These are phyloP conservation scores for Cotesia vestalis DNA, from an alignment of 1,140 invertebrate species.

Conservation along the genomic window DNA sequence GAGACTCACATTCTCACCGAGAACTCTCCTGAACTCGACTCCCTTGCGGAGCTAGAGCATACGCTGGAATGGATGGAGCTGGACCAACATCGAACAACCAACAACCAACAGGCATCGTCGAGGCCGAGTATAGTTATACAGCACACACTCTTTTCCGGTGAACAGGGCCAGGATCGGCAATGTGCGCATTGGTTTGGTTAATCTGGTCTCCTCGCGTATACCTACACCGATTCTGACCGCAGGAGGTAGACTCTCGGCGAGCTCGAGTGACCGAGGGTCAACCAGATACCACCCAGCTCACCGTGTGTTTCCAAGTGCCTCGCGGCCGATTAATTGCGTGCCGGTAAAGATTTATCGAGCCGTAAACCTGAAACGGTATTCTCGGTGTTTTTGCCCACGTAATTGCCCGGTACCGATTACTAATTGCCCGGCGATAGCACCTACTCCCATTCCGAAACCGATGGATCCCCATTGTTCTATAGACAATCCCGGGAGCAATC, in stretches of 20 bases:
- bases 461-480: not conserved
- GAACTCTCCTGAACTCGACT: not conserved
- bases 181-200: slow-evolving; percentile 6
- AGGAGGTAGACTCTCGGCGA: slow-evolving; percentile 39
- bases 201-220: slow-evolving; percentile 9
- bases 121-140: no score
- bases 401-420: slow-evolving; percentile 50
- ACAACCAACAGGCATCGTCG: no score
- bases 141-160: no score
- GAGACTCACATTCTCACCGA: slow-evolving; percentile 6
- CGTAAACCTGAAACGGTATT: slow-evolving; percentile 46
- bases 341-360: slow-evolving; percentile 51
- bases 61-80: no score
- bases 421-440: slow-evolving; percentile 44
- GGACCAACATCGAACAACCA: no score
- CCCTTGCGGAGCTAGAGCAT: not conserved
- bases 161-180: not conserved
- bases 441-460: slow-evolving; percentile 37
- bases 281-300: slow-evolving; percentile 48
- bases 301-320: slow-evolving; percentile 51
- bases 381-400: slow-evolving; percentile 43
- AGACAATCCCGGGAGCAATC: no score
- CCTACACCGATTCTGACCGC: slow-evolving; percentile 23
- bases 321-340: slow-evolving; percentile 56
- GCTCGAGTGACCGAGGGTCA: slow-evolving; percentile 51